Base-by-base conservation (phyloP, 1,140 invertebrate species). In the Lepeophtheirus salmonis region DNA sequence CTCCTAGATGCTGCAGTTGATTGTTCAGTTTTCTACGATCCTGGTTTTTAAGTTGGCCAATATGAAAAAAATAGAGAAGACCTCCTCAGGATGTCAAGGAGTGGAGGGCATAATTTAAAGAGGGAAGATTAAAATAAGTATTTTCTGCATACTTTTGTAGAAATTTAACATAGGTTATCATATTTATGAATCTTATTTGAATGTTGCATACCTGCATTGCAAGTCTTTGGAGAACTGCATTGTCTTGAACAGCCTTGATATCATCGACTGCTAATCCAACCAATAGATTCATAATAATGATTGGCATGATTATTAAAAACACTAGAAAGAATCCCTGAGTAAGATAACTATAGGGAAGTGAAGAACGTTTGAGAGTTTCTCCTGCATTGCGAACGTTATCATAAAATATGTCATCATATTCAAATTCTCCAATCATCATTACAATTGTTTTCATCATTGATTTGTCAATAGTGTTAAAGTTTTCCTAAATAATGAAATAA, bases 371-470 rank as follows among this genome's bases (percentile, higher is more conserved):
- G 18, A 17, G 49, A 17, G 30, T 13, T 1, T 17, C 13, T 1
- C 74, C 68, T 0, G 67, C 65, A 4, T 70, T 66, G 23, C 78
- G 67, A 10, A 73, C 68, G 6, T 80, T 71, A 20, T 77, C 74
- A 66, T 83, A 85, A 67, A 88, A 87, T 53, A 86, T 79, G 62
- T 84, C 82, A 67, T 86, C 84, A 65, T 83, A 88, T 68, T 88
- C 84, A 30, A 89, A 69, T 67, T 89, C 83, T 0, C 86, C 85
- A 0, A 84, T 83, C 83, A 88, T 86, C 85, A 89, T 89, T 26
- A 87, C 82, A 1, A 86, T 78, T 0, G 83, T 83, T 72, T 88
- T 89, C 0, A 88, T 68, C 0, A 88, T 83, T 80, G 63, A 86
- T 80, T 60, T 51, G 2, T 30, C 52, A 1, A 58, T 59, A 2